phyloP scores from a whole-genome alignment of 2,888 invertebrate genomes.

The Campoplex capitator region DNA sequence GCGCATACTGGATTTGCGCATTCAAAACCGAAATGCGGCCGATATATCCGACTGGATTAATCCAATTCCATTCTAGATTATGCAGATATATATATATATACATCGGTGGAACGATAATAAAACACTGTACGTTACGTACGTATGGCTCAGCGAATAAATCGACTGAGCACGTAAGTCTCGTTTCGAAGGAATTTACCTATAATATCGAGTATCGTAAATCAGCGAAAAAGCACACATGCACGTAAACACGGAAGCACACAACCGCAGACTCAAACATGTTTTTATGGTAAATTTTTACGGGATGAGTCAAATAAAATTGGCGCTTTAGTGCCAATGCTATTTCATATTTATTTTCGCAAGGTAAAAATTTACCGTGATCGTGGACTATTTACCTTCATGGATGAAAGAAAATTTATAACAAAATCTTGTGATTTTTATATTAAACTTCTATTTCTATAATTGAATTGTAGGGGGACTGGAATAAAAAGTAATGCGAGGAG shows the following conservation, averaged over 20 bases:
- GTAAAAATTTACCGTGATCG: neutral
- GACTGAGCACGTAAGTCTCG: constrained; percentile 6
- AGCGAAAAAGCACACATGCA: constrained; percentile 6
- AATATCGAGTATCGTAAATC: constrained; percentile 48
- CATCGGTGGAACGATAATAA: constrained; percentile 49
- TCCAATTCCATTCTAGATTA: constrained; percentile 57
- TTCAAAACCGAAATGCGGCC: constrained; percentile 55
- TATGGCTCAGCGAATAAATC: constrained; percentile 34
- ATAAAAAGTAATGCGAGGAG: too few species aligned
- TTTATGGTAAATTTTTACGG: constrained; percentile 8
- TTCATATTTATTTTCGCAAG: neutral
- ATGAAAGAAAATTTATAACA: neutral
- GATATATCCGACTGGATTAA: constrained; percentile 59
- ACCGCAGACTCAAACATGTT: neutral
- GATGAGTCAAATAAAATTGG: constrained; percentile 18
- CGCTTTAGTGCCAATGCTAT: neutral
- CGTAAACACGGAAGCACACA: neutral
- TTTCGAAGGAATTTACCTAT: constrained; percentile 36
- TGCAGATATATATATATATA: neutral
- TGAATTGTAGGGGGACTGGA: too few species aligned
- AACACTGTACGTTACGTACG: constrained; percentile 45
- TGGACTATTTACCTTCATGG: neutral
- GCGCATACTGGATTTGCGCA: constrained; percentile 43
- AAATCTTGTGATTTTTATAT: neutral
- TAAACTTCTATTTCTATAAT: too few species aligned